These are phyloP conservation scores for Albula glossodonta DNA, from an alignment of 2,113 vertebrate genomes.

Conservation along the genomic window DNA sequence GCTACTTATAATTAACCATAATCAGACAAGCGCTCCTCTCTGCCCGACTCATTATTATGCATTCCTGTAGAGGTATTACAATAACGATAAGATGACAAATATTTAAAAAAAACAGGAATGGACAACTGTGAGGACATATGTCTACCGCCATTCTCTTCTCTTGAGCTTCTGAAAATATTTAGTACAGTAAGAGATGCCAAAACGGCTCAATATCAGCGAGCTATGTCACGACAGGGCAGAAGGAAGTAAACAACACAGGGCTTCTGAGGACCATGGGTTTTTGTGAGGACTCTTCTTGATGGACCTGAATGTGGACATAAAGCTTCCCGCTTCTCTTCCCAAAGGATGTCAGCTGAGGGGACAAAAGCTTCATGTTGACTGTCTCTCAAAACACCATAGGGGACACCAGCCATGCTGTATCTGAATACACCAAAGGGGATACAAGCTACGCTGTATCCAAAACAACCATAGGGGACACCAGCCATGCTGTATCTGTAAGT, in stretches of 20 bases:
- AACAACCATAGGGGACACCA: not conserved
- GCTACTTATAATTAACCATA: slow-evolving; percentile 2
- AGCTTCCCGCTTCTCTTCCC: not conserved
- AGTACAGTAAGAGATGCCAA: not conserved
- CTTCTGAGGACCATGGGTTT: not conserved
- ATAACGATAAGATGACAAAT: not conserved
- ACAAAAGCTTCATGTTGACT: not conserved
- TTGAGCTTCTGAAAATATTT: not conserved
- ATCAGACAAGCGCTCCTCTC: not conserved
- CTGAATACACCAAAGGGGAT: not conserved
- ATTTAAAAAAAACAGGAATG: not conserved
- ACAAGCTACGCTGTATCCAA: too few relatives aligned
- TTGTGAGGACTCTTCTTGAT: not conserved
- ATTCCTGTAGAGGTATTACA: not conserved
- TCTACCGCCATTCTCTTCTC: not conserved
- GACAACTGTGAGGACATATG: not conserved
- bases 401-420: not conserved
- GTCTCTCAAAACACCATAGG: not conserved
- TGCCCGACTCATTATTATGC: not conserved
- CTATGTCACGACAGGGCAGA: not conserved
- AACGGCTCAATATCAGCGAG: not conserved
- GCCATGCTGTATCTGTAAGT: not conserved
- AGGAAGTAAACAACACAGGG: not conserved
- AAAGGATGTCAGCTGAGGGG: not conserved
- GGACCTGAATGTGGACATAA: not conserved